Conservation (phyloP, 2,113 vertebrate genomes). For the Bungarus multicinctus region DNA sequence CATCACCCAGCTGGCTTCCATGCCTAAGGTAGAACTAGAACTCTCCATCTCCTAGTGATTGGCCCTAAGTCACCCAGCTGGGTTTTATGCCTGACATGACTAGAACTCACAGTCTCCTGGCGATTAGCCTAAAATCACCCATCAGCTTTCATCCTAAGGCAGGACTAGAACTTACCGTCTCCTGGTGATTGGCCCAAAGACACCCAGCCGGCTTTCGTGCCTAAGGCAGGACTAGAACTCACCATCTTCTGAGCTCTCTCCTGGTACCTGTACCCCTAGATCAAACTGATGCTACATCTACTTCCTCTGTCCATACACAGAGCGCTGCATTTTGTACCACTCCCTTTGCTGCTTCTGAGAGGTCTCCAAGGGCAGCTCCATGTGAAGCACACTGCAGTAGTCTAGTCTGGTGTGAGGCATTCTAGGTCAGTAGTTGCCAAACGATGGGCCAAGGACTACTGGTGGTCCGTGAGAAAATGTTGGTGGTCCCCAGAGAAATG, state of each 20-base stretch:
- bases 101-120: too few relatives aligned
- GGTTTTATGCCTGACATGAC: too few relatives aligned
- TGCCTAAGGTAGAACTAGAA: neutral
- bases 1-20: rapidly evolving
- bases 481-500: too few relatives aligned
- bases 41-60: neutral
- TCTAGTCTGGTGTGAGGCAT: neutral
- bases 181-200: neutral
- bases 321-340: neutral
- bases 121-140: too few relatives aligned
- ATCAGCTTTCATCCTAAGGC: too few relatives aligned
- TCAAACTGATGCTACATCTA: neutral
- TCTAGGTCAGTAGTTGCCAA: neutral
- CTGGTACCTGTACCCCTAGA: neutral
- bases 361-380: neutral
- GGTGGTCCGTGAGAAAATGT: too few relatives aligned
- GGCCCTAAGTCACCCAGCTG: too few relatives aligned
- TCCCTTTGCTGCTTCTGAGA: neutral
- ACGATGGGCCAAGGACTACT: too few relatives aligned
- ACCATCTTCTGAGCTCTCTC: neutral
- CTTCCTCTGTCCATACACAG: neutral
- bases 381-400: neutral
- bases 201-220: rapidly evolving
- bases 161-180: too few relatives aligned
- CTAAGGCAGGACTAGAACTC: neutral